Evolutionary conservation across 2,113 vertebrate species (phyloP), one percentile per base, ranked within the genome.

Genomic region (Falco punctatus): DNA sequence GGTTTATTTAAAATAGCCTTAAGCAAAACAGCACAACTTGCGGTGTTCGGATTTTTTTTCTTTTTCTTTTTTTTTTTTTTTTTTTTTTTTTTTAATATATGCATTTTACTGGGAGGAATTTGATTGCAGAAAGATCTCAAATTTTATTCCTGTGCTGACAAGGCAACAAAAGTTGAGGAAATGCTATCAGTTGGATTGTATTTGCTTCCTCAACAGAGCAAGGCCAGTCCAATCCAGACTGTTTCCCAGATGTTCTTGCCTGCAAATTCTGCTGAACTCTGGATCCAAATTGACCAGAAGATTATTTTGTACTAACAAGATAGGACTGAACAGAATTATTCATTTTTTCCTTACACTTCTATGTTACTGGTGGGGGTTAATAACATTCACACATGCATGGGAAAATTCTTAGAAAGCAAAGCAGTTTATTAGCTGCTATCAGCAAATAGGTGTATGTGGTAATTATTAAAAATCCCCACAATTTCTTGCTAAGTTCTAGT

Each of bases 1-100:
- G 81, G 62, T 90, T 91, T 87, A 79, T 94, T 94, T 94, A 94
- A 95, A 97, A 96, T 20, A 91, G 57, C 58, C 62, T 33, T 49
- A 57, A 69, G 62, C 0, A 0, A 90, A 94, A 88, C 27, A 80
- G 48, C 51, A 82, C 14, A 82, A 73, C 51, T 81, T 55, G 11
- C 11, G 44, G 57, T 61, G 57, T 38, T 84, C 58, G 42, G 38
- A 3, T 2, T 28, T 26, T 54, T 49, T 57, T 81, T 5, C 38
- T 38, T 38, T 38, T 35, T 35, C 35, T 35, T 35, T 35, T 35
- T 35, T 35, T 35, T 35, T n/a, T 38, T 38, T 38, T 38, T 38
- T 19, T 55, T 27, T 52, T 42, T 11, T 67, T 83, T 72, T 44
- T 23, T 0, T 2, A 73, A 81, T 32, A 13, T 10, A 65, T 65